Evolutionary conservation across 2,797 vertebrate genomes (phyloP).

Genomic region (Malacoctenus gilli): DNA sequence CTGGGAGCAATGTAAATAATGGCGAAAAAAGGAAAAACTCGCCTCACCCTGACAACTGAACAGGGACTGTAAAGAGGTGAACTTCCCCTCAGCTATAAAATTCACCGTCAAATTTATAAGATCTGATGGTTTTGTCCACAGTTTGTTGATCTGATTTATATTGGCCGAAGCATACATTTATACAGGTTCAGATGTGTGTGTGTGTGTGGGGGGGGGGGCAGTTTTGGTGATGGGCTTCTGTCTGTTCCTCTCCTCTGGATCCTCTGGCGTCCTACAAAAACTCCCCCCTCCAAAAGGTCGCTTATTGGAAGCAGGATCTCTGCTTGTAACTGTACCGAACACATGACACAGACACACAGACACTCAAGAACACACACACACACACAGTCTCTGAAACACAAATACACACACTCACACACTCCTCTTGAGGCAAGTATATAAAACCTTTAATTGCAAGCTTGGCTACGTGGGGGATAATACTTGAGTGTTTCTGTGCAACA

Average conservation of each 20-base stretch:
- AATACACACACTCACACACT: constrained; percentile 18
- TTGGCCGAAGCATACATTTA: constrained; percentile 15
- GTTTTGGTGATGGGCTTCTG: constrained; percentile 51
- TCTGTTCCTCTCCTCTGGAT: constrained; percentile 35
- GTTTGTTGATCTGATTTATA: too few relatives aligned
- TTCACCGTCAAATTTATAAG: too few relatives aligned
- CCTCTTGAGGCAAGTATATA: constrained; percentile 61
- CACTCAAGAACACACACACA: neutral
- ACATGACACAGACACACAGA: constrained; percentile 13
- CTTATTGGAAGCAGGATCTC: constrained; percentile 38
- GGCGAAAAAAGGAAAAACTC: neutral
- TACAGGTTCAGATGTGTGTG: constrained; percentile 37
- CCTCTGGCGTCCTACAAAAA: constrained; percentile 65
- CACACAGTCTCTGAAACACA: neutral
- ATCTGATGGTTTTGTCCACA: too few relatives aligned
- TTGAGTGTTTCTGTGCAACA: constrained; percentile 49
- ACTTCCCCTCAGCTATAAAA: too few relatives aligned
- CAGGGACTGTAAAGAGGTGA: neutral
- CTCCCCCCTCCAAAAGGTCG: constrained; percentile 25
- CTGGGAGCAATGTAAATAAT: neutral
- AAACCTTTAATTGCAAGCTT: constrained; percentile 64
- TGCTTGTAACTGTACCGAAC: constrained; percentile 34
- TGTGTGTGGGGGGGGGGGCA: constrained; percentile 44
- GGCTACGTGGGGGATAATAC: constrained; percentile 57
- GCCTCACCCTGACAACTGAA: neutral